Evolutionary conservation across 2,113 vertebrate genomes (phyloP).

Genomic region (Trogon surrucura): DNA sequence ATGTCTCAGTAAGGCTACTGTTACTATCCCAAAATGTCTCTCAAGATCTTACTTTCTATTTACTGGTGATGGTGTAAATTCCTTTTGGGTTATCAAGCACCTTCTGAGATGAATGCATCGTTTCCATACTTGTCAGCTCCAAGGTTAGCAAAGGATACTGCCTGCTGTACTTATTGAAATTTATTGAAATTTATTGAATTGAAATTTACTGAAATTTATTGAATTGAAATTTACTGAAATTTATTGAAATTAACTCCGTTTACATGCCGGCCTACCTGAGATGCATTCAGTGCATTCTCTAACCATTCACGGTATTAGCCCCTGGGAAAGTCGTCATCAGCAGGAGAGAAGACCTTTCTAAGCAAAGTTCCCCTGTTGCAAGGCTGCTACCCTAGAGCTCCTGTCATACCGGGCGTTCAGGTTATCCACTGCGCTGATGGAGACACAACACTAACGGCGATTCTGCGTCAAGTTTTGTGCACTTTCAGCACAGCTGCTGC

Average conservation of each 20-base stretch:
- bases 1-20: background rate
- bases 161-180: too few species aligned
- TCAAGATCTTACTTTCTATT: background rate
- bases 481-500: background rate
- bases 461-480: background rate
- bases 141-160: constrained; percentile 9
- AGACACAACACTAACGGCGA: background rate
- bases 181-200: background rate
- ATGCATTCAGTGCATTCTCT: background rate
- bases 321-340: background rate
- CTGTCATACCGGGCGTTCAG: background rate
- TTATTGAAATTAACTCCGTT: background rate
- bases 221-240: too few species aligned
- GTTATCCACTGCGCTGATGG: background rate
- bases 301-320: background rate
- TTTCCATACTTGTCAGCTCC: background rate
- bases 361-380: background rate
- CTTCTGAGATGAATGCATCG: background rate
- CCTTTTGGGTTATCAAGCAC: background rate
- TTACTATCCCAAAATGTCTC: background rate
- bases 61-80: background rate
- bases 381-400: background rate
- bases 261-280: background rate
- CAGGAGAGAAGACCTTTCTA: background rate
- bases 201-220: too few species aligned